Percentiles rank a stretch among this genome's conserved stretches.
Conservation (phyloP, 2,797 vertebrate species). For the Channa striata region DNA sequence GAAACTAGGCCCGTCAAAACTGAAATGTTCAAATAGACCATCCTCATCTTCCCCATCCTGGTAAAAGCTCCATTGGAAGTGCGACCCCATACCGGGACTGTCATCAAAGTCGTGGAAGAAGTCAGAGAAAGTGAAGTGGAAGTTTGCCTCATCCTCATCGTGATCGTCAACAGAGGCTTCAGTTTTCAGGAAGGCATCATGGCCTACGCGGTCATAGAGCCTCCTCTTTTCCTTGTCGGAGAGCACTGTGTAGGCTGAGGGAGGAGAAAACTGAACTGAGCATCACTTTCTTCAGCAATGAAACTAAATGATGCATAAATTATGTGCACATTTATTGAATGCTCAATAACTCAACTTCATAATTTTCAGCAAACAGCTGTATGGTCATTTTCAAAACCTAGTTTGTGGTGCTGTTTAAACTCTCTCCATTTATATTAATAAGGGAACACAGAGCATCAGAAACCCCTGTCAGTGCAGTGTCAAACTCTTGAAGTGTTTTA, state of each 20-base stretch:
- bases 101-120: constrained; percentile 53
- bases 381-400: no score
- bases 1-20: constrained; percentile 31
- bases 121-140: constrained; percentile 65
- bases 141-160: not conserved
- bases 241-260: constrained; percentile 75
- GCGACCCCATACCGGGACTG: constrained; percentile 15
- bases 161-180: constrained; percentile 2
- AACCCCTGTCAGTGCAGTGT: not conserved
- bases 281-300: not conserved
- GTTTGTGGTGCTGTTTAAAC: no score
- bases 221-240: constrained; percentile 69
- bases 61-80: constrained; percentile 53
- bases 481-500: constrained; percentile 33
- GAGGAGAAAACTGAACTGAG: not conserved
- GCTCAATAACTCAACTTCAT: not conserved
- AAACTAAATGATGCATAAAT: no score
- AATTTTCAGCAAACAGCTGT: no score
- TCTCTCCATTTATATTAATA: no score
- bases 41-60: constrained; percentile 40
- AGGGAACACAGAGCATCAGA: not conserved
- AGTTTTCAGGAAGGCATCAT: constrained; percentile 53
- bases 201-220: constrained; percentile 69
- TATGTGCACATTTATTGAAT: not conserved
- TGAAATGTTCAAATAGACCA: not conserved